Base-by-base conservation (phyloP, 1,140 invertebrate genomes). In the Spodoptera frugiperda region DNA sequence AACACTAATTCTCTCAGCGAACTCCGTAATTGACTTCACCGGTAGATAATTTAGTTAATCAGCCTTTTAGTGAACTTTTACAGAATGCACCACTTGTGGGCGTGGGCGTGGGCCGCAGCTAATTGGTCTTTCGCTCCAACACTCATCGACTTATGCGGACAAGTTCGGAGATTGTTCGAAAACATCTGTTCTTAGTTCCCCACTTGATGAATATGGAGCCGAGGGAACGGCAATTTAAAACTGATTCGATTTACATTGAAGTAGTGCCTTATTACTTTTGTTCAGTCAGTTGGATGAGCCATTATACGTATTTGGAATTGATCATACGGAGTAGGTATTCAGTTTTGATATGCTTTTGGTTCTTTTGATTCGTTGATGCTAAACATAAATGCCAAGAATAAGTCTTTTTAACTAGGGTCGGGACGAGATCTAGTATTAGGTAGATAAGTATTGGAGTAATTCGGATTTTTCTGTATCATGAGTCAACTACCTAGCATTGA, bases 1-100 rank as follows among this genome's bases (percentile, higher is more conserved):
- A 59, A 72, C 33, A 57, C 70, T 48, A 54, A 71, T 71, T 54
- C 53, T 46, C 51, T 46, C n/a, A 10, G 15, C 14, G 12, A n/a
- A 17, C 54, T 46, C 33, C 19, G 39, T 72, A 72, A 72, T 72
- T 57, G 70, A 72, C 70, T 59, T 48, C 70, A 72, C 5, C 30
- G 59, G 59, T 63, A 57, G 54, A 39, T 72, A 72, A 72, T 72
- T 72, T 72, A 72, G 30, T 70, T 70, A 70, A 70, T 70, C 49
- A 51, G 30, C 15, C 70, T 72, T 55, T 72, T 72, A 57, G 25
- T 14, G 48, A 57, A 46, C 39, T 72, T 72, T 46, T 72, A 44
- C 54, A 72, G 70, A 44, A 54, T 55, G 49, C 49, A 19, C 25
- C 15, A 39, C 30, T 71, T 39, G 51, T 53, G 30, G 30, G 30